Base-by-base conservation (phyloP, 2,888 invertebrate species). In the Leucophenga maculata region DNA sequence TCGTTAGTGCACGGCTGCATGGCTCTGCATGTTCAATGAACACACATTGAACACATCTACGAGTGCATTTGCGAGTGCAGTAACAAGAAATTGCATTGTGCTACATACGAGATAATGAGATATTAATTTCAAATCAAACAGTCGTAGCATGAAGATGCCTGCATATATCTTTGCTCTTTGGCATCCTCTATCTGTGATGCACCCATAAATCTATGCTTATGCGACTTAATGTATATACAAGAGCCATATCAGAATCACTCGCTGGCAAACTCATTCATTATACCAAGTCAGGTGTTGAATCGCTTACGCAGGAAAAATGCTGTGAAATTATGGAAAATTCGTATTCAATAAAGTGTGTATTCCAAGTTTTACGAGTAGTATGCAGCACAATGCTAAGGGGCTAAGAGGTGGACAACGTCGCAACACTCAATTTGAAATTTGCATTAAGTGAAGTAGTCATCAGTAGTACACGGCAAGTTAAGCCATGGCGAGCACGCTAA, bases 361-460 rank as follows among this genome's bases (percentile, higher is more conserved):
- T 1, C 50, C 50, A 50, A 50, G 50, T 50, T 55, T 14, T 14
- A n/a, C n/a, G n/a, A n/a, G n/a, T n/a, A 39, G 60, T 60, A 39
- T 16, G 60, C 39, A 16, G 39, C 39, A 39, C 8, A 8, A 39
- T 39, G 8, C 22, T 57, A 11, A 6, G 14, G 6, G 57, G 13
- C 3, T n/a, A n/a, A n/a, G n/a, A n/a, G 14, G 9, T 26, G 31
- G 71, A 73, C 72, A 26, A 69, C 76, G 71, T 68, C 59, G 67
- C 22, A 73, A 67, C 72, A 73, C 76, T 80, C 80, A 76, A 71
- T 73, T 74, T 46, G 72, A 72, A 84, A 84, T 84, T 84, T 83
- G 83, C 84, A 81, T 81, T 81, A 81, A 83, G 84, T 81, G 81
- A 81, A 81, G 81, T 81, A 81, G 81, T 81, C 81, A 81, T 81